phyloP scores from a whole-genome alignment of 92 coral and sea anemone genomes.

The Epizoanthus rinbou region DNA sequence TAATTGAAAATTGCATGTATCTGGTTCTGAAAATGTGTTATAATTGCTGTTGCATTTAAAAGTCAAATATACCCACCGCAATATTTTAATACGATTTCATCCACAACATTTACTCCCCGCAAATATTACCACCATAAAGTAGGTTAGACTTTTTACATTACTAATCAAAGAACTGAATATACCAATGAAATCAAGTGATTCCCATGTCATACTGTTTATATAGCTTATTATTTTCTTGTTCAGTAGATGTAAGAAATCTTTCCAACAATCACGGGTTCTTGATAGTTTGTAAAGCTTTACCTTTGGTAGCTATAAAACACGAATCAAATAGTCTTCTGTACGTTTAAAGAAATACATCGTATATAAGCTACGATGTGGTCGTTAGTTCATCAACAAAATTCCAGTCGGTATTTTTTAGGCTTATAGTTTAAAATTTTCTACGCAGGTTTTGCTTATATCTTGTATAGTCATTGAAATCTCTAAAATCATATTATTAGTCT shows the following conservation, averaged over 20 bases:
- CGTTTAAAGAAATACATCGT: neutral
- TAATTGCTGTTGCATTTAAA: no score
- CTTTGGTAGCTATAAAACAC: neutral
- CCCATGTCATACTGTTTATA: neutral
- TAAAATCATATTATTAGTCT: neutral
- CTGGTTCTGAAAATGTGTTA: no score
- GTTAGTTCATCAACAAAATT: neutral
- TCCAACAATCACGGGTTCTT: neutral
- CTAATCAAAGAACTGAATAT: no score
- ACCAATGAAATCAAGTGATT: no score
- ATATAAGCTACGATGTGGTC: neutral
- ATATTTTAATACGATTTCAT: no score
- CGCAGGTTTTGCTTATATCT: neutral
- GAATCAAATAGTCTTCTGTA: neutral
- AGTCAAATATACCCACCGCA: no score
- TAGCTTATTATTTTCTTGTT: neutral
- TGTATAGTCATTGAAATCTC: neutral
- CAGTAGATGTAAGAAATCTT: neutral
- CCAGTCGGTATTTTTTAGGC: neutral
- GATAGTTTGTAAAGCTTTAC: neutral
- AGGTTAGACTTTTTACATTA: no score
- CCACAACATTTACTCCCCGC: no score
- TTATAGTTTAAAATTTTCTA: neutral
- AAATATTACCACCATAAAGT: no score
- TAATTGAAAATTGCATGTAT: no score